A percentile compares a stretch with the other conserved stretches of the same genome.
Evolutionary conservation across 2,113 vertebrate species (phyloP).

Genomic region (Prunella himalayana): DNA sequence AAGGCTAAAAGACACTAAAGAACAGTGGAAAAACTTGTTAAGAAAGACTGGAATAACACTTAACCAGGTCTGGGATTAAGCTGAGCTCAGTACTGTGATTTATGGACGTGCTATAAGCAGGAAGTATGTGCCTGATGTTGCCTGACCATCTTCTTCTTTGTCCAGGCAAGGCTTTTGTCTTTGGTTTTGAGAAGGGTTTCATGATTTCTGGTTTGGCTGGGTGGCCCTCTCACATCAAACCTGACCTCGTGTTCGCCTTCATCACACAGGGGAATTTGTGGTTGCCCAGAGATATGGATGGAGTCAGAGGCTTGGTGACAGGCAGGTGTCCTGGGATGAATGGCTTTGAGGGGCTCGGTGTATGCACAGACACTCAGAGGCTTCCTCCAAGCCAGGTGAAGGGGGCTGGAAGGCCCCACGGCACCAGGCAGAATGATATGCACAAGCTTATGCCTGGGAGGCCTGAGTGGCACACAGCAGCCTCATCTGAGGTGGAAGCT

Average conservation of each 20-base stretch:
- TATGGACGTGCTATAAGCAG: background rate
- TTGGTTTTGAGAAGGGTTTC: background rate
- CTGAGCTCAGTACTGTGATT: background rate
- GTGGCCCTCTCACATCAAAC: background rate
- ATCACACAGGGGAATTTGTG: background rate
- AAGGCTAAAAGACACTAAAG: background rate
- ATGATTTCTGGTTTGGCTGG: background rate
- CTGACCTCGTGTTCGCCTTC: fast-evolving
- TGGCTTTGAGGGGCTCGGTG: fast-evolving
- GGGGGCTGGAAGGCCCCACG: background rate
- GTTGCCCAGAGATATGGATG: background rate
- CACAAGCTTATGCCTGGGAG: background rate
- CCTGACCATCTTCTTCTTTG: background rate
- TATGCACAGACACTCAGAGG: background rate
- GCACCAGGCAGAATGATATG: background rate
- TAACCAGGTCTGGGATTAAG: background rate
- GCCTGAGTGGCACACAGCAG: background rate
- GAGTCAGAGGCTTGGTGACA: background rate
- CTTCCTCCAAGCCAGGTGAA: background rate
- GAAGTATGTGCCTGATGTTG: background rate
- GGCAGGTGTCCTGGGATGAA: background rate
- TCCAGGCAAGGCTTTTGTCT: background rate
- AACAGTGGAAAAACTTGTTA: background rate
- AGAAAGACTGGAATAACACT: background rate
- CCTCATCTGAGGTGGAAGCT: background rate